A percentile compares a stretch with the other conserved stretches of the same genome.
phyloP scores from a whole-genome alignment of 2,113 vertebrate genomes.

The Mohoua ochrocephala region DNA sequence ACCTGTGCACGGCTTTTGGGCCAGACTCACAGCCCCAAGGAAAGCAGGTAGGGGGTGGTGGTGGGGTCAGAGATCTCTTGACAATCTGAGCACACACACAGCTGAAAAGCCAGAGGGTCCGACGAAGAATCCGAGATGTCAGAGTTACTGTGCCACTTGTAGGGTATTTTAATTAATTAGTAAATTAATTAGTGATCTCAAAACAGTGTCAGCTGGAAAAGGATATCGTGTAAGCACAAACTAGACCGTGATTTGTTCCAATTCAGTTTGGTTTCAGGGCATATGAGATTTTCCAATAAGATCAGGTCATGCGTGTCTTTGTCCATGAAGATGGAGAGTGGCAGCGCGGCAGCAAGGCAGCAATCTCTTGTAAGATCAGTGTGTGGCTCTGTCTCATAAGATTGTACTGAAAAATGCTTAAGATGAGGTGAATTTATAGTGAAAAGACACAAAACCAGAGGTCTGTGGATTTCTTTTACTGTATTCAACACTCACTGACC shows the following conservation, averaged over 20 bases:
- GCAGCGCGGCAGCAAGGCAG: background rate
- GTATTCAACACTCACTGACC: background rate
- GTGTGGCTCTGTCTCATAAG: background rate
- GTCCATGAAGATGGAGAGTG: background rate
- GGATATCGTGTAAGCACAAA: background rate
- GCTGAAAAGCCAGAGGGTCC: background rate
- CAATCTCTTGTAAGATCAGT: constrained; percentile 6
- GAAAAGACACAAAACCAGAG: background rate
- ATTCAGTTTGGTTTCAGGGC: constrained; percentile 14
- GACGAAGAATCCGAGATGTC: background rate
- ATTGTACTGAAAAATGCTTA: background rate
- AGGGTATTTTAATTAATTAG: constrained; percentile 19
- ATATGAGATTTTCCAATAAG: constrained; percentile 20
- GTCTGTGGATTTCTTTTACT: background rate
- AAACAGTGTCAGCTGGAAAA: constrained; percentile 4
- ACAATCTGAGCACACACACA: background rate
- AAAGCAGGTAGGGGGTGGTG: background rate
- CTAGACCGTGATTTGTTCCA: background rate
- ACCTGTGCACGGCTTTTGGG: background rate
- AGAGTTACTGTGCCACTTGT: background rate
- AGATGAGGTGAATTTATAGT: background rate
- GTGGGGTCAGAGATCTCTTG: background rate
- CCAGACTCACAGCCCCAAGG: background rate
- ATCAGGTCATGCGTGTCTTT: background rate
- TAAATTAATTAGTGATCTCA: background rate